These are phyloP conservation scores for Paratrypauchen microcephalus DNA, from an alignment of 2,797 vertebrate species.

Conservation along the genomic window DNA sequence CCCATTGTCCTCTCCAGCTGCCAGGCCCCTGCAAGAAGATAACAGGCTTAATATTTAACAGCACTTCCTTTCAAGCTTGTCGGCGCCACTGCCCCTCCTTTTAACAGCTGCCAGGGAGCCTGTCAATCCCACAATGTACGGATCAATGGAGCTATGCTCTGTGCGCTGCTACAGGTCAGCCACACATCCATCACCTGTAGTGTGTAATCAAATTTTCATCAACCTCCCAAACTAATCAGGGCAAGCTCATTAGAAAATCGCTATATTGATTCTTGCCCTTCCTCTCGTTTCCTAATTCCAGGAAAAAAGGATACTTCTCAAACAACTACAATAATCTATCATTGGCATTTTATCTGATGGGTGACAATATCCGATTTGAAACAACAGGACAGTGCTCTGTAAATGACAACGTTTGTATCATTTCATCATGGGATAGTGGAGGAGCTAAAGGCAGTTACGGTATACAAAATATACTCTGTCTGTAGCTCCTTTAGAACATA, in stretches of 20 bases:
- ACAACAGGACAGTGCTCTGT: slow-evolving; percentile 49
- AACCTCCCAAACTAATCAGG: slow-evolving; percentile 77
- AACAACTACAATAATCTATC: slow-evolving; percentile 64
- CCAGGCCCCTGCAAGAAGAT: slow-evolving; percentile 90
- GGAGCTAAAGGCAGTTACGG: slow-evolving; percentile 5
- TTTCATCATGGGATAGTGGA: slow-evolving; percentile 33
- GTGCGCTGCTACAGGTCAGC: slow-evolving; percentile 62
- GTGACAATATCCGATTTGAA: slow-evolving; percentile 58
- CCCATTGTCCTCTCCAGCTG: slow-evolving; percentile 98
- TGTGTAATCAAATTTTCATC: slow-evolving; percentile 79
- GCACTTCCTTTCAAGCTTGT: slow-evolving; percentile 60
- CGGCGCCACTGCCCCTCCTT: slow-evolving; percentile 37
- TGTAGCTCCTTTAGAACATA: not conserved
- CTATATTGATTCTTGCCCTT: slow-evolving; percentile 69
- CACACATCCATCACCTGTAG: slow-evolving; percentile 76
- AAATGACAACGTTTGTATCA: slow-evolving; percentile 55
- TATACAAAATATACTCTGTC: not conserved
- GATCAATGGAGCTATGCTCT: slow-evolving; percentile 66
- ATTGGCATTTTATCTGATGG: slow-evolving; percentile 65
- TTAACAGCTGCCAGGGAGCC: slow-evolving; percentile 60
- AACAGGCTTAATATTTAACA: slow-evolving; percentile 80
- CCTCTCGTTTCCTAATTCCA: slow-evolving; percentile 59
- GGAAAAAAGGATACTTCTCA: slow-evolving; percentile 54
- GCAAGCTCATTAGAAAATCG: slow-evolving; percentile 76
- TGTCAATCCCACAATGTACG: slow-evolving; percentile 62